A percentile compares a stretch with the other conserved stretches of the same genome.
phyloP scores from a whole-genome alignment of 2,888 invertebrate genomes.

The Sepioteuthis lessoniana region DNA sequence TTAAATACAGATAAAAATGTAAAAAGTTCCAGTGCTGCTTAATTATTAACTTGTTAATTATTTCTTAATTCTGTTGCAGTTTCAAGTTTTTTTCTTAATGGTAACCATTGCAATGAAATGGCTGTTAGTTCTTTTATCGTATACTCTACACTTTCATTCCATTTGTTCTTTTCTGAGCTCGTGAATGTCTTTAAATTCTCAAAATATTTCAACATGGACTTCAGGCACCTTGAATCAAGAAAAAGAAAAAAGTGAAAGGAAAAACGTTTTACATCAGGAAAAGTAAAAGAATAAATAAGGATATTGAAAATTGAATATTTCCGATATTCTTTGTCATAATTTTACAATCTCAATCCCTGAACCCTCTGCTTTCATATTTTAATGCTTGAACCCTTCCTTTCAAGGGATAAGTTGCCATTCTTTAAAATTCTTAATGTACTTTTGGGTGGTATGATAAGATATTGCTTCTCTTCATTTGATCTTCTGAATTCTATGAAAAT shows the following conservation, averaged over 20 bases:
- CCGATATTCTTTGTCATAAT: too few species aligned
- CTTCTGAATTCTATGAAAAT: too few species aligned
- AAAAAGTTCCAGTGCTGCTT: not conserved
- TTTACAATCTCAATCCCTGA: too few species aligned
- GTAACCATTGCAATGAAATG: not conserved
- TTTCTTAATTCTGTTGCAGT: not conserved
- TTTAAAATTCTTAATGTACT: too few species aligned
- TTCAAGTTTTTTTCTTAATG: not conserved
- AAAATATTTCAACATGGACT: constrained; percentile 60
- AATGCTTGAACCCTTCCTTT: too few species aligned
- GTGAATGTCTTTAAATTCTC: constrained; percentile 64
- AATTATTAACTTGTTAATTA: not conserved
- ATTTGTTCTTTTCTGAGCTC: constrained; percentile 63
- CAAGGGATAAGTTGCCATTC: too few species aligned
- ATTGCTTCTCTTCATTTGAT: too few species aligned
- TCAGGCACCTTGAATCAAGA: constrained; percentile 60
- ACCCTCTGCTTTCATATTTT: too few species aligned
- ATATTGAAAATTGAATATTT: too few species aligned
- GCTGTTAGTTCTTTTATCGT: constrained; percentile 44
- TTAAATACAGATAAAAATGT: too few species aligned
- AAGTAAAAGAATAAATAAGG: not conserved
- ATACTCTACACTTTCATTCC: constrained; percentile 61
- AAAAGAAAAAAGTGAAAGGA: not conserved
- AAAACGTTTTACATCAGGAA: not conserved
- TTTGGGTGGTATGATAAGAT: too few species aligned